phyloP scores from a whole-genome alignment of 2,888 invertebrate species.

The Himalopsyche tibetana region DNA sequence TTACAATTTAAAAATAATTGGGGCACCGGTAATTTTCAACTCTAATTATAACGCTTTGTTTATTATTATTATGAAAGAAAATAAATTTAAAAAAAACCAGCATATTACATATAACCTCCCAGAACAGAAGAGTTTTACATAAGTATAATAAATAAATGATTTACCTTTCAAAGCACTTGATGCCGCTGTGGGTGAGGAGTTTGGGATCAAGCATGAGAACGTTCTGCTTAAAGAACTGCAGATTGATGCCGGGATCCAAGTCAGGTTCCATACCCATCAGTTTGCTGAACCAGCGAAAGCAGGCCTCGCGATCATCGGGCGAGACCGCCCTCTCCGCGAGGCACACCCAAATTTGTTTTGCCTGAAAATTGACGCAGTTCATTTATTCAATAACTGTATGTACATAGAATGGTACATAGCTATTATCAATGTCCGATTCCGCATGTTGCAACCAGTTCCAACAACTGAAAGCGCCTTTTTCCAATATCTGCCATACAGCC shows the following conservation, averaged over 20 bases:
- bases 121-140: too few relatives aligned
- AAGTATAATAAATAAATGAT: too few relatives aligned
- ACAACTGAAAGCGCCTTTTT: too few relatives aligned
- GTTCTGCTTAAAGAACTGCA: slow-evolving; percentile 97
- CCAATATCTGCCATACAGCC: too few relatives aligned
- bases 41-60: too few relatives aligned
- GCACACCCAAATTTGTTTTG: slow-evolving; percentile 97
- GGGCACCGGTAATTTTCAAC: too few relatives aligned
- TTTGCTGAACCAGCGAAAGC: slow-evolving; percentile 99
- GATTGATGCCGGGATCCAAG: slow-evolving; percentile 95
- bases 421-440: too few relatives aligned
- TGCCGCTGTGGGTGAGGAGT: slow-evolving; percentile 94
- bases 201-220: slow-evolving; percentile 94
- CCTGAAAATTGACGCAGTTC: slow-evolving; percentile 71
- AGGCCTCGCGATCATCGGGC: slow-evolving; percentile 94
- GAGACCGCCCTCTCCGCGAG: slow-evolving; percentile 96
- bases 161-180: slow-evolving; percentile 88
- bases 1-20: too few relatives aligned
- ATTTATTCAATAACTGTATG: not conserved
- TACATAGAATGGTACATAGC: not conserved
- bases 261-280: slow-evolving; percentile 98
- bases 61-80: too few relatives aligned
- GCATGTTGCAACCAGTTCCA: too few relatives aligned
- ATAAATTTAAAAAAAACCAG: too few relatives aligned
- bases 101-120: too few relatives aligned